Conservation (phyloP, 2,888 invertebrate genomes). For the Xestia rhomboidea region DNA sequence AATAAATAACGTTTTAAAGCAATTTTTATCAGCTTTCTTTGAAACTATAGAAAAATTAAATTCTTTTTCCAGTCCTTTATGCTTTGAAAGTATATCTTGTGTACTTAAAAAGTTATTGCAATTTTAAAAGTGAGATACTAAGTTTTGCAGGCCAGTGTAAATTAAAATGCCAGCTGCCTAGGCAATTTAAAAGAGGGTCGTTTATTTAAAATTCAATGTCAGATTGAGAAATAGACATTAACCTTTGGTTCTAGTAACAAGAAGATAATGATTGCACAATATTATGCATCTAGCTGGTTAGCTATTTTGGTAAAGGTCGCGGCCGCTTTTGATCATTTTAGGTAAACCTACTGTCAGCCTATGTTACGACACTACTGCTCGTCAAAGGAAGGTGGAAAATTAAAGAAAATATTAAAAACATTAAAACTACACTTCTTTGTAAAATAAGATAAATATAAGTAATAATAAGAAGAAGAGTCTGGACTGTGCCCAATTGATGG, state of each 20-base stretch:
- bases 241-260: constrained; percentile 37
- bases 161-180: not conserved
- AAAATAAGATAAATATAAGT: too few relatives aligned
- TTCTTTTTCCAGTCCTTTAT: too few relatives aligned
- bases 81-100: too few relatives aligned
- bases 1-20: too few relatives aligned
- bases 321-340: not conserved
- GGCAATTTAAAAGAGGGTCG: not conserved
- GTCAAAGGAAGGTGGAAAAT: not conserved
- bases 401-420: not conserved
- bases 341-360: not conserved
- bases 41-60: too few relatives aligned
- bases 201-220: constrained; percentile 42
- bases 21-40: too few relatives aligned
- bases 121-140: too few relatives aligned
- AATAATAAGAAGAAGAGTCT: not conserved
- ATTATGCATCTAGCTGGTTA: not conserved
- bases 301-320: not conserved
- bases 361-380: too few relatives aligned
- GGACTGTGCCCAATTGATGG: not conserved
- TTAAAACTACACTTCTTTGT: not conserved
- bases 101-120: too few relatives aligned
- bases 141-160: too few relatives aligned
- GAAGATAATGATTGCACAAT: constrained; percentile 30
- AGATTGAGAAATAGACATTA: constrained; percentile 37